Base-by-base conservation (phyloP, 2,888 invertebrate species). In the Apodemia mormo region DNA sequence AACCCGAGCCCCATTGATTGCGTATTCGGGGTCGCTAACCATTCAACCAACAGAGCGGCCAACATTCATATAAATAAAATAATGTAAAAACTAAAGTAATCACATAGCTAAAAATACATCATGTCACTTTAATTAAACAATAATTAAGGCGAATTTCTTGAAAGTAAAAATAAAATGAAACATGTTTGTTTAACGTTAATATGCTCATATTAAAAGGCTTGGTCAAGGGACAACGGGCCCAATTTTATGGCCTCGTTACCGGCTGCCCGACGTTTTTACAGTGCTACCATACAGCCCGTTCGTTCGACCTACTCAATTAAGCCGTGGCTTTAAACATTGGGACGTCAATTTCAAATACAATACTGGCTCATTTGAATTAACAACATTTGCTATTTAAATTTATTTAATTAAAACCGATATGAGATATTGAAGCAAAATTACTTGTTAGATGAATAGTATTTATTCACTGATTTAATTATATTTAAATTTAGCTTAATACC, bases 241-340 rank as follows among this genome's bases (percentile, higher is more conserved):
- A 74, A 75, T 90, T 83, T 90, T 64, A 90, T 85, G 79, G 79
- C 88, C 87, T 89, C 87, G 89, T 91, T 90, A 89, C 87, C 81
- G 85, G 79, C 85, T 82, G 81, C 84, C 82, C 83, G 77, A 81
- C 82, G 85, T 91, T 91, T 91, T 92, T 91, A 92, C 86, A 85
- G 81, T 86, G 81, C 86, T 85, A 90, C 89, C 88, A 88, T 86
- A 88, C 85, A 84, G 84, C 77, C 78, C 80, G 76, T 82, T 80
- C 80, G 80, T 79, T 80, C 84, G 82, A 83, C 84, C 85, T 82
- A 82, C 83, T 82, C 81, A 10, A 61, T 61, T 61, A 82, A 81
- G 43, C 77, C 84, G 33, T 30, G 6, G 12, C 61, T 30, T 61
- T 33, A 30, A 14, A 14, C 12, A 33, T 33, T 61, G 30, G 61